Evolutionary conservation across 2,888 invertebrate genomes (phyloP).

Genomic region (Agrotis clavis): DNA sequence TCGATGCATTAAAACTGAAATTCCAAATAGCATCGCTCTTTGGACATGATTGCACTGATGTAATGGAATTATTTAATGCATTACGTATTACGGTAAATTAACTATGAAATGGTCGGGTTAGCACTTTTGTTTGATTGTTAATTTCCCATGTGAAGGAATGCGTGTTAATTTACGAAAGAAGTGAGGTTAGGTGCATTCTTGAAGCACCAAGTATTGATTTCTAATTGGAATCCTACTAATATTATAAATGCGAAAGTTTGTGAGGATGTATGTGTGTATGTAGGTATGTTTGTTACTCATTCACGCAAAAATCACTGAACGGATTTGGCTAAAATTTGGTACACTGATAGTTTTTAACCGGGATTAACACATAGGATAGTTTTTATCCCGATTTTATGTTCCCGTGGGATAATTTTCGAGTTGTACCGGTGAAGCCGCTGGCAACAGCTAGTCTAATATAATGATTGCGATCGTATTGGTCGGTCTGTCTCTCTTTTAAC

Average conservation of each 20-base stretch:
- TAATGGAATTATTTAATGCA: conserved; percentile 52
- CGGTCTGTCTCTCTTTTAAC: neutral
- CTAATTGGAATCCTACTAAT: conserved; percentile 24
- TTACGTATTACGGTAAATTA: conserved; percentile 23
- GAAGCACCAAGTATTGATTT: neutral
- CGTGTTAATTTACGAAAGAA: conserved; percentile 19
- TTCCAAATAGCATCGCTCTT: conserved; percentile 41
- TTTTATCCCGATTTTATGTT: too few species aligned
- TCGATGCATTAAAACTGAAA: conserved; percentile 63
- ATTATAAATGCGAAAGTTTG: too few species aligned
- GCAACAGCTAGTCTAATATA: too few species aligned
- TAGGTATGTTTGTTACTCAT: too few species aligned
- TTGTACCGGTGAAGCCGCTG: too few species aligned
- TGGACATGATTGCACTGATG: conserved; percentile 27
- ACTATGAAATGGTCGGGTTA: conserved; percentile 3
- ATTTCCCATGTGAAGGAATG: conserved; percentile 22
- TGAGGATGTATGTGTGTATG: too few species aligned
- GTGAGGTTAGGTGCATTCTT: conserved; percentile 25
- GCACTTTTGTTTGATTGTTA: conserved; percentile 24
- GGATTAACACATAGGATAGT: too few species aligned
- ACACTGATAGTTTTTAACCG: too few species aligned
- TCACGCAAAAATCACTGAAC: too few species aligned
- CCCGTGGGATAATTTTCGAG: too few species aligned
- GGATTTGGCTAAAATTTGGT: too few species aligned
- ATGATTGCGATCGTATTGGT: neutral